A percentile compares a stretch with the other conserved stretches of the same genome.
Conservation (phyloP, 2,113 vertebrate species). For the Antigone vipio region DNA sequence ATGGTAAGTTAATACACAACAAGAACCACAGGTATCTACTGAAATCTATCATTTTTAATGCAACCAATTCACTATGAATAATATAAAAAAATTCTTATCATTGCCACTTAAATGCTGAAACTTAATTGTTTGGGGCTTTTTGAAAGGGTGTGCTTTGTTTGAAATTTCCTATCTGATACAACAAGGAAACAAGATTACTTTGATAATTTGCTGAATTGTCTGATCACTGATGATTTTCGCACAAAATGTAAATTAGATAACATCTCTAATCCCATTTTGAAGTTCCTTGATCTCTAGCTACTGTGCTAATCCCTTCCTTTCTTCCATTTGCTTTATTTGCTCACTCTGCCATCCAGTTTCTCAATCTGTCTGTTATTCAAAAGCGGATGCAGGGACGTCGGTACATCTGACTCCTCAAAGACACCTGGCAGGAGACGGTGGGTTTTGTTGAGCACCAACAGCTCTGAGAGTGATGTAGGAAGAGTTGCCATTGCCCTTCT, state of each 20-base stretch:
- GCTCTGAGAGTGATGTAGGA: neutral
- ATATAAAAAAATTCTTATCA: neutral
- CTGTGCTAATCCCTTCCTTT: neutral
- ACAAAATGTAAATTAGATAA: neutral
- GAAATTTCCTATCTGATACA: neutral
- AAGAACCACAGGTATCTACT: neutral
- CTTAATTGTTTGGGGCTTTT: neutral
- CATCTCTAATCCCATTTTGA: neutral
- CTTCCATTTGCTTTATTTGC: neutral
- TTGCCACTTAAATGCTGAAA: neutral
- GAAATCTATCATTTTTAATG: neutral
- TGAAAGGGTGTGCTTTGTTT: neutral
- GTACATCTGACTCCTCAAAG: conserved; percentile 8
- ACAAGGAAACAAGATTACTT: neutral
- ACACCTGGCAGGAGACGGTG: neutral
- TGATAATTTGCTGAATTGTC: neutral
- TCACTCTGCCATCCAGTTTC: neutral
- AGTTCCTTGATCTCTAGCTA: neutral
- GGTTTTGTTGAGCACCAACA: neutral
- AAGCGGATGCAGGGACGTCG: neutral
- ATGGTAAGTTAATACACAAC: neutral
- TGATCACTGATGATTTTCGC: neutral
- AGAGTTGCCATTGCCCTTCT: neutral
- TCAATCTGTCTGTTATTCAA: neutral
- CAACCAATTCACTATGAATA: neutral